Conservation (phyloP, 2,888 invertebrate species). For the Octodonta nipae region DNA sequence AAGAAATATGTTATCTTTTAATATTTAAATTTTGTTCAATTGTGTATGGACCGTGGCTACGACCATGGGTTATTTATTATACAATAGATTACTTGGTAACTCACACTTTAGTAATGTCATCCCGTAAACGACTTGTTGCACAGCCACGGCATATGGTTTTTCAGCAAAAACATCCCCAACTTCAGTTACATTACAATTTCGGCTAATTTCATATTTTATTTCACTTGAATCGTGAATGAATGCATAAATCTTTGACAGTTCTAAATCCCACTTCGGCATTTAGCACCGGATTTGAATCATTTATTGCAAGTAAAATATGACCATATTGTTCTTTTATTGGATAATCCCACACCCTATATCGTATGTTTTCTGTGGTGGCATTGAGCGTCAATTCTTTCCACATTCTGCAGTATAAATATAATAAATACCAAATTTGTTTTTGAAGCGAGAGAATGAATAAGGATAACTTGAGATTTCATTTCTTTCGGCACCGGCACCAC, state of each 20-base stretch:
- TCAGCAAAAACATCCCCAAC: constrained; percentile 83
- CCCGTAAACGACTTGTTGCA: constrained; percentile 70
- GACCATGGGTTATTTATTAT: no score
- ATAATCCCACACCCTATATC: constrained; percentile 83
- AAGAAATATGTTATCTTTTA: no score
- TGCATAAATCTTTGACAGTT: constrained; percentile 59
- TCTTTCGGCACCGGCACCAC: no score
- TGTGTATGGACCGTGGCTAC: no score
- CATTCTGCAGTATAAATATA: no score
- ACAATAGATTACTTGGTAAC: constrained; percentile 7
- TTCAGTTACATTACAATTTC: constrained; percentile 73
- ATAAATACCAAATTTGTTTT: no score
- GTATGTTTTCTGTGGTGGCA: constrained; percentile 62
- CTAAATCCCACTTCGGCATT: constrained; percentile 53
- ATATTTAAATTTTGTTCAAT: no score
- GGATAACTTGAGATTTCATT: no score
- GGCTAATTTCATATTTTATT: constrained; percentile 58
- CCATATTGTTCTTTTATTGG: constrained; percentile 85
- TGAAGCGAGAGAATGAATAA: no score
- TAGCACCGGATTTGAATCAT: constrained; percentile 59
- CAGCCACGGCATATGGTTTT: constrained; percentile 77
- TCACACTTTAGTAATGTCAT: constrained; percentile 47
- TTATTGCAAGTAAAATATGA: constrained; percentile 71
- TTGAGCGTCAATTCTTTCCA: constrained; percentile 83
- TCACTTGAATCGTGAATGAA: constrained; percentile 81